Percentiles rank a stretch among this genome's conserved stretches.
phyloP scores from a whole-genome alignment of 2,113 vertebrate species.

The Zootoca vivipara region DNA sequence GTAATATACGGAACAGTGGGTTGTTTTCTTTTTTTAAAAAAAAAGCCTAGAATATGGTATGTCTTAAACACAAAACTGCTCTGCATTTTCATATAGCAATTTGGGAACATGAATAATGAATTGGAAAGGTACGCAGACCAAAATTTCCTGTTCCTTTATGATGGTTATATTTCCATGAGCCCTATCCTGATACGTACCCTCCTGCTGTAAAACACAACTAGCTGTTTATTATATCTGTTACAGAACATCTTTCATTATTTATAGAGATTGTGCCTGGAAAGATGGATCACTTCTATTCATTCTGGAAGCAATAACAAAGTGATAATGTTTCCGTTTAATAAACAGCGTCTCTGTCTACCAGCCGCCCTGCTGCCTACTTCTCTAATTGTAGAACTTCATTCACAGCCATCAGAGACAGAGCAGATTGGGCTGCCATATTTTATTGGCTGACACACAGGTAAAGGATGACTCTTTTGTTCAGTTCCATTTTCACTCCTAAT shows the following conservation, averaged over 20 bases:
- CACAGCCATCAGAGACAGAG: neutral
- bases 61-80: neutral
- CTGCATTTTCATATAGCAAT: conserved; percentile 49
- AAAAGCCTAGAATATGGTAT: neutral
- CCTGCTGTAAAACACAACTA: conserved; percentile 63
- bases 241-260: conserved; percentile 67
- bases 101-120: conserved; percentile 57
- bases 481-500: conserved; percentile 52
- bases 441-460: conserved; percentile 46
- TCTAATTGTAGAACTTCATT: conserved; percentile 33
- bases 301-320: conserved; percentile 68
- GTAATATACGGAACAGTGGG: neutral
- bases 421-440: conserved; percentile 20
- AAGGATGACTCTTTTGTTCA: conserved; percentile 40
- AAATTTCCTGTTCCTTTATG: conserved; percentile 52
- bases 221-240: conserved; percentile 68
- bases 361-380: neutral
- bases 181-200: conserved; percentile 36
- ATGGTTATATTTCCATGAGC: conserved; percentile 61
- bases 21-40: neutral
- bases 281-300: conserved; percentile 60
- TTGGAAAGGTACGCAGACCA: conserved; percentile 50
- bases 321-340: conserved; percentile 60
- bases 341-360: conserved; percentile 45
- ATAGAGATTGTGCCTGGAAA: conserved; percentile 68